Percentiles rank a stretch among this genome's conserved stretches.
Conservation (phyloP, 2,888 invertebrate genomes). For the Smittia aterrima region DNA sequence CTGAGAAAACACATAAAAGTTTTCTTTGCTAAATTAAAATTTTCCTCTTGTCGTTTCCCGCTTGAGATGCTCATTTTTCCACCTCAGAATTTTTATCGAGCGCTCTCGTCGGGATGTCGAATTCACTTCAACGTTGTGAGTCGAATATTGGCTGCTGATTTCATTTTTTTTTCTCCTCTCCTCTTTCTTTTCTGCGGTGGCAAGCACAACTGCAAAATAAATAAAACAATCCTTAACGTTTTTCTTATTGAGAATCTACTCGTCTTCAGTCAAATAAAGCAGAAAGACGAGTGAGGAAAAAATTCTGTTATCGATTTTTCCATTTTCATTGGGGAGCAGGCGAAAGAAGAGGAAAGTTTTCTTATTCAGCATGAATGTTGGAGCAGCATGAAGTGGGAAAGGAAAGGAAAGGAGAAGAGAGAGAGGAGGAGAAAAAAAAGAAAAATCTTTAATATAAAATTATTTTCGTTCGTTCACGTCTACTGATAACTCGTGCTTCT, state of each 20-base stretch:
- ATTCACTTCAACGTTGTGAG: neutral
- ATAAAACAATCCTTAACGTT: slow-evolving; percentile 40
- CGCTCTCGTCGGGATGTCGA: neutral
- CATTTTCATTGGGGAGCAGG: slow-evolving; percentile 5
- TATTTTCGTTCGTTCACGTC: slow-evolving; percentile 40
- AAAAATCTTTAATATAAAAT: slow-evolving; percentile 38
- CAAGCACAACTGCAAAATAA: slow-evolving; percentile 31
- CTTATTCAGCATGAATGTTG: slow-evolving; percentile 36
- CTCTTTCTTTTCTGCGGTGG: too few relatives aligned
- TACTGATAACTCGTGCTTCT: slow-evolving; percentile 40
- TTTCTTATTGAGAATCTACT: slow-evolving; percentile 38
- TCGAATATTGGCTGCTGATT: neutral
- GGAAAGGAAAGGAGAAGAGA: neutral
- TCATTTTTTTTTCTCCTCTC: too few relatives aligned
- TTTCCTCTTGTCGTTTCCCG: neutral
- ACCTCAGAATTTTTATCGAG: neutral
- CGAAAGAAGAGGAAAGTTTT: slow-evolving; percentile 6
- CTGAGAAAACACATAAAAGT: neutral
- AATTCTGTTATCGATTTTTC: slow-evolving; percentile 32
- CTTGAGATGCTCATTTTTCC: neutral
- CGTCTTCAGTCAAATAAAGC: slow-evolving; percentile 36
- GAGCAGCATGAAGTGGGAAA: neutral
- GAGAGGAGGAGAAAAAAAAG: neutral
- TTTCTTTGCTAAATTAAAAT: slow-evolving; percentile 4
- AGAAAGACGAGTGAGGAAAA: neutral